Percentiles rank a stretch among this genome's conserved stretches.
Evolutionary conservation across 2,113 vertebrate species (phyloP).

Genomic region (Sula dactylatra): DNA sequence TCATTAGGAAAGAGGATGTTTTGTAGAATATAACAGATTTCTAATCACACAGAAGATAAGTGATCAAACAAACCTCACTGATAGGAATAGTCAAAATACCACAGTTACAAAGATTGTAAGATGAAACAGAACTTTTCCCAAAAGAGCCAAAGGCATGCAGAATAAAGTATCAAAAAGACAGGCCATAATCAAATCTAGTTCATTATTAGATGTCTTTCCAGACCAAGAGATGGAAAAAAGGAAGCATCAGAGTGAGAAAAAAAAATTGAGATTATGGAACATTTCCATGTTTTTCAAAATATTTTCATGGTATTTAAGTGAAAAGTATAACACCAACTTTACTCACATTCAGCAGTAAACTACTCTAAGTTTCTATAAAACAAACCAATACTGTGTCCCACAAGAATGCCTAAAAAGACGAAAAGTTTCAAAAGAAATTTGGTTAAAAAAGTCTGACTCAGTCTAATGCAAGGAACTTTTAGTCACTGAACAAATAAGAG

Average conservation of each 20-base stretch:
- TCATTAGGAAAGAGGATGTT: neutral
- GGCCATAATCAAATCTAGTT: neutral
- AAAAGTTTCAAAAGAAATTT: neutral
- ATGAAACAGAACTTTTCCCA: neutral
- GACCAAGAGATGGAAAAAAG: neutral
- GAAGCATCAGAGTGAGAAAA: neutral
- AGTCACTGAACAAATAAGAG: neutral
- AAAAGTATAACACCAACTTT: neutral
- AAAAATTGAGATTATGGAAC: neutral
- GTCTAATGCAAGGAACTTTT: neutral
- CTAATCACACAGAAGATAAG: constrained; percentile 32
- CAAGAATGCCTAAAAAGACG: neutral
- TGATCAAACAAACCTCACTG: constrained; percentile 2
- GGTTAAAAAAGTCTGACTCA: neutral
- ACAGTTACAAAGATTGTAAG: neutral
- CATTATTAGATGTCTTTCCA: neutral
- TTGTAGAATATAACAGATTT: neutral
- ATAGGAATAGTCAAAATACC: neutral
- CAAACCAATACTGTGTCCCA: neutral
- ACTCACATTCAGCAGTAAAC: neutral
- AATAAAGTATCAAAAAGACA: neutral
- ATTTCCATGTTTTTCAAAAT: neutral
- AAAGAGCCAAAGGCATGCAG: neutral
- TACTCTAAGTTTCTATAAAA: neutral
- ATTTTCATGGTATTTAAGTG: neutral